Evolutionary conservation across 2,113 vertebrate genomes (phyloP), one percentile per base, ranked within the genome.

Genomic region (Turdus rufiventris): DNA sequence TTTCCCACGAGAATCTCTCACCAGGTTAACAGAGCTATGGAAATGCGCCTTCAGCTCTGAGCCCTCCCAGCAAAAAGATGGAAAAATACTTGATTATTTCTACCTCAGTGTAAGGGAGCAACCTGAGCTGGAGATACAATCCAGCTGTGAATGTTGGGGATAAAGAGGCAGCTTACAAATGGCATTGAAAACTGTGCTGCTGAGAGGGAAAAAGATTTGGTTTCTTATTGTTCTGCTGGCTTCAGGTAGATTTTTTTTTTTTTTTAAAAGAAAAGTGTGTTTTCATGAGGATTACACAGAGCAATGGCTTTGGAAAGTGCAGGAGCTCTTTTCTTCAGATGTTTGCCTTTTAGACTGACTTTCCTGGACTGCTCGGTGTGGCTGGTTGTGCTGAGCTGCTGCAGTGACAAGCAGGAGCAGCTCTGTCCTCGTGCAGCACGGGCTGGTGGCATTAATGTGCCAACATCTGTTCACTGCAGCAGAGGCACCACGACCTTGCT

Each of bases 401-500:
- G 36, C 70, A 74, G 8, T 56, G 83, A 36, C 50, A 62, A 34
- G 12, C 61, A 63, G 67, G 77, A 91, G 72, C n/a, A 77, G 78
- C 82, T 85, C 17, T 48, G 38, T 63, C 62, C 81, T 65, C 3
- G 47, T 20, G 85, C 74, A 51, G 92, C 76, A 25, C 45, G 9
- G 85, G 88, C 81, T 23, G 33, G 81, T 90, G 96, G 84, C 85
- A 60, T 72, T 93, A 93, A 96, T 91, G 68, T 92, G 94, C 58
- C 95, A 95, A 74, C 97, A 97, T 92, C 96, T 97, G 97, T 20
- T 97, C 72, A 5, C 53, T 91, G 21, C 96, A 90, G 94, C 78
- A 60, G 72, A 93, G 62, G 68, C 45, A n/a, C 93, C 23, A 20
- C 5, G 94, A 97, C 97, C 97, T 97, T 97, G 96, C 84, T 91